These are phyloP conservation scores for Toxotes jaculatrix DNA, from an alignment of 2,113 vertebrate species.

Conservation along the genomic window DNA sequence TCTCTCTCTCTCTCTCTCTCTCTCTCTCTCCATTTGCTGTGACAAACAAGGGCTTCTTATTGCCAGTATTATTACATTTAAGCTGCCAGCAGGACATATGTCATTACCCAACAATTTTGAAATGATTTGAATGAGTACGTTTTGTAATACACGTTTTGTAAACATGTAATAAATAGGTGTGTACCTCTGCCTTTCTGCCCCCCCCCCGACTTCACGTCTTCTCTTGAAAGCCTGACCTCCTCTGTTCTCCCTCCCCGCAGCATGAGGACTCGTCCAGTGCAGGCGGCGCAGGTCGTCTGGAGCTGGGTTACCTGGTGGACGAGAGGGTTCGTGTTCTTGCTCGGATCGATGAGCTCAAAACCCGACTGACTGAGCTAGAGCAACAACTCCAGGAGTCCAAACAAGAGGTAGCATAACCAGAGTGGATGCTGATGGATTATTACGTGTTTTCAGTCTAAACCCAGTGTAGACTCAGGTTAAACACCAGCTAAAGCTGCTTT, in stretches of 20 bases:
- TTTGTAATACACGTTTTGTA: neutral
- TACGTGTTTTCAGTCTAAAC: neutral
- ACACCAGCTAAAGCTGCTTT: neutral
- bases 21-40: neutral
- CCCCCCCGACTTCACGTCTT: neutral
- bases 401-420: constrained; percentile 85
- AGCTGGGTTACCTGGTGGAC: constrained; percentile 89
- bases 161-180: neutral
- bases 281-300: constrained; percentile 73
- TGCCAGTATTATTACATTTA: too few species aligned
- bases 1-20: neutral
- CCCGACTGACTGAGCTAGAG: constrained; percentile 91
- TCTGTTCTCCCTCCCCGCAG: constrained; percentile 72
- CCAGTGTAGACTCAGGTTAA: neutral
- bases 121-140: neutral
- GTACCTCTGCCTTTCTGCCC: neutral
- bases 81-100: neutral
- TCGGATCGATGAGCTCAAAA: constrained; percentile 90
- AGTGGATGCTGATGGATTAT: neutral
- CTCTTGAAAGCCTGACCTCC: neutral
- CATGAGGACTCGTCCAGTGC: constrained; percentile 84
- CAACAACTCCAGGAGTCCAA: constrained; percentile 94
- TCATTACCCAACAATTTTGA: neutral
- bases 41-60: too few species aligned
- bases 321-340: constrained; percentile 86